Base-by-base conservation (phyloP, 1,140 invertebrate species). In the Tetragonula clypearis region DNA sequence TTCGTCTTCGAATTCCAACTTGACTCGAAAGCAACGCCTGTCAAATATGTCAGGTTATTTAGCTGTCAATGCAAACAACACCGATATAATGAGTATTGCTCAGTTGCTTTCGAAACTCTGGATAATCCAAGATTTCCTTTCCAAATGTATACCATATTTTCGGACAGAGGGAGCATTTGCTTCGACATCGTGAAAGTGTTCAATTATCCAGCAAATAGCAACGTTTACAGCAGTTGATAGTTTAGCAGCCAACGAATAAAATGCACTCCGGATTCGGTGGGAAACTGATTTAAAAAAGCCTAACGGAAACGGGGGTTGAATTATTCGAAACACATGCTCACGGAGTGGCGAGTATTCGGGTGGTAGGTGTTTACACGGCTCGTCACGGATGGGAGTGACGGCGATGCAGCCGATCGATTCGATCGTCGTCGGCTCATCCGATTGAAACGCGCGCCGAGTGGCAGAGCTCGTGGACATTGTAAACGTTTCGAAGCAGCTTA, bases 401-500 rank as follows among this genome's bases (percentile, higher is more conserved):
- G n/a, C 68, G 49, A 72, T 56, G 76, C 30, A 71, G 56, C 41
- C 76, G 65, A n/a, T 78, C 76, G 68, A 79, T 76, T 56, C 56
- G 82, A 68, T 84, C 68, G 78, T 80, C 41, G 41, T 81, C 60
- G 73, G 72, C 1, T 87, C 90, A 88, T 91, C 83, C 90, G 92
- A 93, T 93, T 92, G 90, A 93, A 92, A 90, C 87, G 85, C 77
- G 78, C 86, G 84, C 75, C 78, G 65, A 83, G 82, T 78, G 82
- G 62, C 87, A 87, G 30, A 30, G 90, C 89, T 84, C 88, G 81
- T 90, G 86, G 87, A 93, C 92, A 90, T 85, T 92, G 90, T 91
- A 89, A 89, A 90, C 91, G 87, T 88, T 91, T 91, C 89, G 89
- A 93, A 93, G 92, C 91, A 91, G 90, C 91, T 94, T 94, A 94